Conservation (phyloP, 2,888 invertebrate species). For the Tyria jacobaeae region DNA sequence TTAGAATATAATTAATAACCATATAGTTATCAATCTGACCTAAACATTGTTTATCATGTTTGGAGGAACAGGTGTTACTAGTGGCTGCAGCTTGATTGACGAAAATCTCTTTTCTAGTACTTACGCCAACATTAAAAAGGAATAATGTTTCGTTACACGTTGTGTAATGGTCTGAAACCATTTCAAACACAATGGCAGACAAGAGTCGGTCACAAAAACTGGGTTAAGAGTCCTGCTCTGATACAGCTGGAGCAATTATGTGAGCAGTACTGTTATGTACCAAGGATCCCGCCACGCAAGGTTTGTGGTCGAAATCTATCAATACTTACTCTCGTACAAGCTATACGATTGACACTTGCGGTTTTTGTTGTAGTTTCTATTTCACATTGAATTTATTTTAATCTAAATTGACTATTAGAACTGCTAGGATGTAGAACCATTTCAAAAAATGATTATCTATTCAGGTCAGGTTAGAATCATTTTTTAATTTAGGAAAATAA, state of each 20-base stretch:
- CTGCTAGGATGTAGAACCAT: no score
- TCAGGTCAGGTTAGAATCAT: no score
- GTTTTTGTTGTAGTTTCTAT: conserved; percentile 11
- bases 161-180: conserved; percentile 2
- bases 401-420: no score
- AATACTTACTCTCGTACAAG: no score
- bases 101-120: not conserved
- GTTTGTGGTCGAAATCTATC: conserved; percentile 52
- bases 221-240: conserved; percentile 66
- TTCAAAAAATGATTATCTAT: no score
- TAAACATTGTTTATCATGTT: no score
- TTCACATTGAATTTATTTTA: not conserved
- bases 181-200: conserved; percentile 25
- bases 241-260: conserved; percentile 68
- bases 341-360: conserved; percentile 1
- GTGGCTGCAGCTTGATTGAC: not conserved
- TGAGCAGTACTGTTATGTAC: conserved; percentile 65
- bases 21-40: no score
- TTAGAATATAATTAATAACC: no score
- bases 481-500: no score
- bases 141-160: conserved; percentile 10
- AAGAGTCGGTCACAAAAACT: conserved; percentile 61
- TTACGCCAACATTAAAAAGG: not conserved
- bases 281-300: conserved; percentile 70
- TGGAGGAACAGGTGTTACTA: no score